Conservation (phyloP, 1,140 invertebrate genomes). For the Dufourea novaeangliae region DNA sequence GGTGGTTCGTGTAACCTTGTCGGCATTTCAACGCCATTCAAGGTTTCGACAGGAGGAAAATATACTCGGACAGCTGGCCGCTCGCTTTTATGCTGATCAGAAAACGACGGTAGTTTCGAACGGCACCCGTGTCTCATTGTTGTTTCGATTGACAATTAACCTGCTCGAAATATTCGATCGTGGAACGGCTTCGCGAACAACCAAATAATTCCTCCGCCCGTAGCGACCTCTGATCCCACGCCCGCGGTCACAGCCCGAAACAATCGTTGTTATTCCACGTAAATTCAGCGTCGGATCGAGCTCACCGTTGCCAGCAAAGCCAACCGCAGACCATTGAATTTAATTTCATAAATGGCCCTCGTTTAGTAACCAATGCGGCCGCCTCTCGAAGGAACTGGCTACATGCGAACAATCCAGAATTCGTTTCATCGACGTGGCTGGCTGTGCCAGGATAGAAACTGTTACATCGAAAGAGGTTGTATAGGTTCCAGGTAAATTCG, state of each 20-base stretch:
- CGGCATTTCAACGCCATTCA: no score
- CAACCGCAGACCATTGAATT: constrained; percentile 67
- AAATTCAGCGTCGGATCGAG: constrained; percentile 41
- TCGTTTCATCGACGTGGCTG: no score
- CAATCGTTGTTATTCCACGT: constrained; percentile 42
- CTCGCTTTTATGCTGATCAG: background rate
- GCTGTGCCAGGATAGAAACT: no score
- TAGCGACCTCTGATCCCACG: constrained; percentile 48
- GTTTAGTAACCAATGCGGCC: constrained; percentile 28
- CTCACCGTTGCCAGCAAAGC: constrained; percentile 40
- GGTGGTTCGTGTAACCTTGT: no score
- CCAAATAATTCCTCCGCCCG: constrained; percentile 53
- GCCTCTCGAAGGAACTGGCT: constrained; percentile 28
- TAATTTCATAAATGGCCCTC: constrained; percentile 72
- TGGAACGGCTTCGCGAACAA: constrained; percentile 47
- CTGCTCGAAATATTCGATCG: constrained; percentile 20
- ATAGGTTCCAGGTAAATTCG: no score
- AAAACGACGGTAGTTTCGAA: constrained; percentile 22
- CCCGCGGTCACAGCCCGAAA: constrained; percentile 24
- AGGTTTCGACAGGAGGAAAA: no score
- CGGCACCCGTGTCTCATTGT: background rate
- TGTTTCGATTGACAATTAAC: constrained; percentile 26
- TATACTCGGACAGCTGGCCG: background rate
- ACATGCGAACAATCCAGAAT: constrained; percentile 43
- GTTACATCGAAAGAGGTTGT: no score